Evolutionary conservation across 2,888 invertebrate genomes (phyloP).

Genomic region (Athalia rosae): DNA sequence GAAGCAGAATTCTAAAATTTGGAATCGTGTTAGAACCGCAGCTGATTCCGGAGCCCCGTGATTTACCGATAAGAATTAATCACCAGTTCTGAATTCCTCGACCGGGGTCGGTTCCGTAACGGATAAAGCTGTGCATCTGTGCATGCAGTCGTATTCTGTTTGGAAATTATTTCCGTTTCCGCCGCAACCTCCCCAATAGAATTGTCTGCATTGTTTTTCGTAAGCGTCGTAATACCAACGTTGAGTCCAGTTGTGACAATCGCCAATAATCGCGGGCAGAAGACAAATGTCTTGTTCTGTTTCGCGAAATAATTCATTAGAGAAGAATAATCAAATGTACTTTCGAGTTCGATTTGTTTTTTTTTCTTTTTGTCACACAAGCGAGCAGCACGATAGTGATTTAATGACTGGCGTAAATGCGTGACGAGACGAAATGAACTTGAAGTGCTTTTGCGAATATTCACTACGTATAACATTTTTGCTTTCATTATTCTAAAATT

Average conservation of each 20-base stretch:
- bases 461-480: background rate
- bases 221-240: conserved; percentile 91
- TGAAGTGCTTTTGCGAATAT: background rate
- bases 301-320: conserved; percentile 47
- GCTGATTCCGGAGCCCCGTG: conserved; percentile 35
- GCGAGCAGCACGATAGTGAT: conserved; percentile 2
- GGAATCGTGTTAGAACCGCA: conserved; percentile 44
- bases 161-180: conserved; percentile 93
- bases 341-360: no score
- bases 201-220: conserved; percentile 84
- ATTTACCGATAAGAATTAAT: conserved; percentile 9
- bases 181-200: conserved; percentile 93
- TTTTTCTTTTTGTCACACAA: background rate
- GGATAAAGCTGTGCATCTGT: conserved; percentile 77
- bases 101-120: conserved; percentile 72
- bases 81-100: conserved; percentile 68
- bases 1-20: conserved; percentile 81
- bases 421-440: no score
- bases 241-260: conserved; percentile 84
- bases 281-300: conserved; percentile 83
- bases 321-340: background rate
- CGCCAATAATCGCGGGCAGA: conserved; percentile 84
- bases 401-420: background rate
- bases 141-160: conserved; percentile 80
- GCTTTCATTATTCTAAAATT: background rate